A percentile compares a stretch with the other conserved stretches of the same genome.
phyloP scores from a whole-genome alignment of 2,888 invertebrate species.

The Aethes cnicana region DNA sequence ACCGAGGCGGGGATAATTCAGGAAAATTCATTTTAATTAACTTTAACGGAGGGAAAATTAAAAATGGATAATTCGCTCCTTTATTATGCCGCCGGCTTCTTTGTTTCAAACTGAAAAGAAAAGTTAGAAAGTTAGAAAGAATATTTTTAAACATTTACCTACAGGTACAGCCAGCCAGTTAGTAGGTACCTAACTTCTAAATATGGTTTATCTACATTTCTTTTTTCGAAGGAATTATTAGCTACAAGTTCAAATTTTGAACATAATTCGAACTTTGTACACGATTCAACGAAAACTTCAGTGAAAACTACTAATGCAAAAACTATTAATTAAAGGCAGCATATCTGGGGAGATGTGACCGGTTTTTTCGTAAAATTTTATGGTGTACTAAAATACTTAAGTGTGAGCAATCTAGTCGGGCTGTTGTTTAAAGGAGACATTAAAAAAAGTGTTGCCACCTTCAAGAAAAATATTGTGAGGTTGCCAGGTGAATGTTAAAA shows the following conservation, averaged over 20 bases:
- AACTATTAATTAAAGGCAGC: too few relatives aligned
- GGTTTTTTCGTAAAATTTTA: too few relatives aligned
- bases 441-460: constrained; percentile 50
- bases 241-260: too few relatives aligned
- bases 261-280: too few relatives aligned
- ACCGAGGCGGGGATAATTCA: constrained; percentile 56
- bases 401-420: not conserved
- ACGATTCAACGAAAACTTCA: too few relatives aligned
- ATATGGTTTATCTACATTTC: too few relatives aligned
- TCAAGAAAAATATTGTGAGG: constrained; percentile 60
- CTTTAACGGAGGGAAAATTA: constrained; percentile 48
- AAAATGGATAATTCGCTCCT: constrained; percentile 22
- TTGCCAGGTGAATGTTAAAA: constrained; percentile 72
- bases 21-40: constrained; percentile 71
- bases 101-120: too few relatives aligned
- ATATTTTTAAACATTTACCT: not conserved
- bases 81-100: constrained; percentile 10
- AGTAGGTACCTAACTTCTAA: too few relatives aligned
- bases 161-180: not conserved
- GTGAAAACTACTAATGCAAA: too few relatives aligned
- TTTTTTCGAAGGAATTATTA: too few relatives aligned
- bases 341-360: too few relatives aligned
- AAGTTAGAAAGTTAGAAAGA: too few relatives aligned
- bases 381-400: not conserved
- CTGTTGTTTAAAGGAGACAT: constrained; percentile 37